Conservation (phyloP, 2,113 vertebrate species). For the Chroicocephalus ridibundus region DNA sequence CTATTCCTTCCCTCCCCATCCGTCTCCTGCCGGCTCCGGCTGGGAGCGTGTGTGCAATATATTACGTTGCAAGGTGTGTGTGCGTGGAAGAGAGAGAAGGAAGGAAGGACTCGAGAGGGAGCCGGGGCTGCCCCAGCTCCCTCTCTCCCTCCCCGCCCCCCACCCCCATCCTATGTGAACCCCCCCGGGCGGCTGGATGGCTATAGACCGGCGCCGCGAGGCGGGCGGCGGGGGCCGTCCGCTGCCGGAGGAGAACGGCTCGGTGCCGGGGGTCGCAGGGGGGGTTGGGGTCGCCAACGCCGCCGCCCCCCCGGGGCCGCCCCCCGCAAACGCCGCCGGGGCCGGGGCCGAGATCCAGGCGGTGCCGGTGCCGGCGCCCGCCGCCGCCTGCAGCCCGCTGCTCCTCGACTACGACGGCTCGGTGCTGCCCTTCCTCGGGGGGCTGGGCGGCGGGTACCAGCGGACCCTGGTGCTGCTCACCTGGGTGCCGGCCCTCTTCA, state of each 20-base stretch:
- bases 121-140: not conserved
- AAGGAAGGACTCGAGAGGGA: not conserved
- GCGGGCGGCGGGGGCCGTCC: conserved; percentile 59
- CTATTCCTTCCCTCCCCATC: not conserved
- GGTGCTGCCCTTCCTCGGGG: conserved; percentile 91
- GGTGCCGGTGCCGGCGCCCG: conserved; percentile 35
- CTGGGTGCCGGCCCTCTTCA: conserved; percentile 94
- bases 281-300: not conserved
- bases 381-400: conserved; percentile 72
- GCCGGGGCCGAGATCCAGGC: conserved; percentile 73
- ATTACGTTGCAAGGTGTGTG: conserved; percentile 13
- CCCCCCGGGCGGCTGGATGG: conserved; percentile 59
- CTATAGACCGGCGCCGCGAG: conserved; percentile 75
- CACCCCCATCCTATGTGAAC: conserved; percentile 4
- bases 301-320: not conserved
- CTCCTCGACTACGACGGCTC: conserved; percentile 90
- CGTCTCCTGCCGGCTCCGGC: not conserved
- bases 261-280: conserved; percentile 63
- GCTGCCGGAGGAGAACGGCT: conserved; percentile 74
- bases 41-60: not conserved
- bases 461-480: conserved; percentile 92
- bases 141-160: not conserved
- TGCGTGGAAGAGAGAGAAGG: not conserved
- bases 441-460: conserved; percentile 86
- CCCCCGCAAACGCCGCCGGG: conserved; percentile 33